Base-by-base conservation (phyloP, 2,888 invertebrate species). In the Lycaena phlaeas region DNA sequence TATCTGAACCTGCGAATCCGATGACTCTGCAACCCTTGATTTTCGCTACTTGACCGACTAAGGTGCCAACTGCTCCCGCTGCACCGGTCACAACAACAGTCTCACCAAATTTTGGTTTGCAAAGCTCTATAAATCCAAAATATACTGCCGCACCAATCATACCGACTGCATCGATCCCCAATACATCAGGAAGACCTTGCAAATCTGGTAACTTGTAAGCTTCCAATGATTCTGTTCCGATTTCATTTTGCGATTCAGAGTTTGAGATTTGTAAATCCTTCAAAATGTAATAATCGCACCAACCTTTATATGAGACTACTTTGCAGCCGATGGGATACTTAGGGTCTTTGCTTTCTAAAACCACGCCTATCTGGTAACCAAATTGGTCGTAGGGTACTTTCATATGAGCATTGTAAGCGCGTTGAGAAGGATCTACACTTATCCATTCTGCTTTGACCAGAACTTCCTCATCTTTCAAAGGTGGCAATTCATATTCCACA, bases 41-140 rank as follows among this genome's bases (percentile, higher is more conserved):
- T 62, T 90, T 91, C 0, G 88, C 91, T 43, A 92, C 88, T 68
- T 92, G 91, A 1, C 91, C 91, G 1, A 90, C 91, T n/a, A 87
- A 65, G 50, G 86, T 87, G 3, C 91, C 92, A 2, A 92, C 90
- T n/a, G 90, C 91, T 9, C 91, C 92, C 1, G 89, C 91, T 3
- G 91, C 91, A 1, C 87, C 87, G 12, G 86, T 87, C 1, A 92
- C 87, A 1, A 91, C 87, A 0, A 92, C 86, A 0, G 87, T 88
- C 56, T 92, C 90, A 1, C 89, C 90, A 2, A 79, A 50, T 66
- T 89, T 88, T 0, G 90, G 90, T 36, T 88, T 59, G 51, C 90
- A 90, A 10, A 90, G 56, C 40, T 90, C 88, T 29, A 87, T 50
- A 3, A 91, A 71, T 2, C 90, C 91, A 63, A 90, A 90, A 54